A percentile compares a stretch with the other conserved stretches of the same genome.
Evolutionary conservation across 2,113 vertebrate genomes (phyloP).

Genomic region (Noctilio leporinus): DNA sequence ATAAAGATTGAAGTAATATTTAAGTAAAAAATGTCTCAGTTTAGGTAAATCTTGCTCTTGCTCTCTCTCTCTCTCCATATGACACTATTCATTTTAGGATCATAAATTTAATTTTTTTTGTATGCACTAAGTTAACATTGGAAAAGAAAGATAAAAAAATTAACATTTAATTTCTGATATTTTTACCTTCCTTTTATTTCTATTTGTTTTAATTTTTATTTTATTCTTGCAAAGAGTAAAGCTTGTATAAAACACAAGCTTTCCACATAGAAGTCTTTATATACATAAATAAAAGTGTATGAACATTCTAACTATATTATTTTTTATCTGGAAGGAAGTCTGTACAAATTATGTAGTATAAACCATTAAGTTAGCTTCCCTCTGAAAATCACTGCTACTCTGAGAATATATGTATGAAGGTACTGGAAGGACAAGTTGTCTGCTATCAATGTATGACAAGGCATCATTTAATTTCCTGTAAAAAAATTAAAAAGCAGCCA

Average conservation of each 20-base stretch:
- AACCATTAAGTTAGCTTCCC: not conserved
- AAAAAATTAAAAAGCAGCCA: not conserved
- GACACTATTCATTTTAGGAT: not conserved
- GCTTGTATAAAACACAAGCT: not conserved
- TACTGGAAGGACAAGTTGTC: not conserved
- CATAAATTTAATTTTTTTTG: not conserved
- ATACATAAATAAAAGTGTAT: not conserved
- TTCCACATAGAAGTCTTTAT: not conserved
- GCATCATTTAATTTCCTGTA: not conserved
- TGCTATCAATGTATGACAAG: not conserved
- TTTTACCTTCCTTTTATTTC: not conserved
- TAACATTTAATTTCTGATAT: not conserved
- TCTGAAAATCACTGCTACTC: not conserved
- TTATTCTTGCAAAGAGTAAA: not conserved
- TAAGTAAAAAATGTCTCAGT: not conserved
- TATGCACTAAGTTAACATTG: not conserved
- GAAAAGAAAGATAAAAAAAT: not conserved
- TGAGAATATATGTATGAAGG: not conserved
- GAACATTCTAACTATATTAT: not conserved
- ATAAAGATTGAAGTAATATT: not conserved
- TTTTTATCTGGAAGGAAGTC: not conserved
- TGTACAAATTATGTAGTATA: not conserved
- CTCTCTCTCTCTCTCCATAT: too few relatives aligned
- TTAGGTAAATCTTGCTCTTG: too few relatives aligned
- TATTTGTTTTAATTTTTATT: not conserved